Percentiles rank a stretch among this genome's conserved stretches.
Evolutionary conservation across 2,113 vertebrate species (phyloP).

Genomic region (Nettapus auritus): DNA sequence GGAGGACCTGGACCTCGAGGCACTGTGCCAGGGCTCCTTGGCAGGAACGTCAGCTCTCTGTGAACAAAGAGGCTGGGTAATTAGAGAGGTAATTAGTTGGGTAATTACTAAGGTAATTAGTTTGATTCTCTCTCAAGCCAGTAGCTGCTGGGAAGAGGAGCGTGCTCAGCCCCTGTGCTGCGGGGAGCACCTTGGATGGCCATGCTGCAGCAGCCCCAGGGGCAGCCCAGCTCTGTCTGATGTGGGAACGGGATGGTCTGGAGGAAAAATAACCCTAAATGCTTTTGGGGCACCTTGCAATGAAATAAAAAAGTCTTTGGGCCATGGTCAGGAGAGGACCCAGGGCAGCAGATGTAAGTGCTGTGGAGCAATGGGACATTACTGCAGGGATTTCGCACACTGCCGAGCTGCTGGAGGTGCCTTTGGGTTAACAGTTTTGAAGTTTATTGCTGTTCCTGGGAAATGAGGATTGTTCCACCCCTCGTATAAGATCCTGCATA

Average conservation of each 20-base stretch:
- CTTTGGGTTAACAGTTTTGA: not conserved
- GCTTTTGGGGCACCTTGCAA: not conserved
- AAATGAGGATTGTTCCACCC: not conserved
- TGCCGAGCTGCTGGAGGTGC: fast-evolving
- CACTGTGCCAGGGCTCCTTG: not conserved
- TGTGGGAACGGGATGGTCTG: not conserved
- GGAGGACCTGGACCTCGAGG: not conserved
- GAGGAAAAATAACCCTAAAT: not conserved
- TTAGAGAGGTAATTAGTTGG: conserved; percentile 70
- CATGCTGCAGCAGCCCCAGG: not conserved
- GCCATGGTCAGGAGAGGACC: not conserved
- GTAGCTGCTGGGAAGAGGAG: conserved; percentile 28
- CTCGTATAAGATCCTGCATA: not conserved
- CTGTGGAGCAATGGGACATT: fast-evolving
- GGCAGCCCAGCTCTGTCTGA: conserved; percentile 35
- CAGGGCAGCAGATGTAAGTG: not conserved
- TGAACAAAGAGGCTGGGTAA: conserved; percentile 55
- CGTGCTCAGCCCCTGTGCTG: not conserved
- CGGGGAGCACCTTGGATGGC: conserved; percentile 22
- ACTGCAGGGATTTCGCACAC: not conserved
- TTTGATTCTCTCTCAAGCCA: conserved; percentile 63
- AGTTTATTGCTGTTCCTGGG: not conserved
- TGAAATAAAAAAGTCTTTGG: not conserved
- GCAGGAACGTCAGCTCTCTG: not conserved
- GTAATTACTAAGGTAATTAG: conserved; percentile 73